Percentiles rank a stretch among this genome's conserved stretches.
Evolutionary conservation across 2,888 invertebrate genomes (phyloP).

Genomic region (Oscheius onirici): DNA sequence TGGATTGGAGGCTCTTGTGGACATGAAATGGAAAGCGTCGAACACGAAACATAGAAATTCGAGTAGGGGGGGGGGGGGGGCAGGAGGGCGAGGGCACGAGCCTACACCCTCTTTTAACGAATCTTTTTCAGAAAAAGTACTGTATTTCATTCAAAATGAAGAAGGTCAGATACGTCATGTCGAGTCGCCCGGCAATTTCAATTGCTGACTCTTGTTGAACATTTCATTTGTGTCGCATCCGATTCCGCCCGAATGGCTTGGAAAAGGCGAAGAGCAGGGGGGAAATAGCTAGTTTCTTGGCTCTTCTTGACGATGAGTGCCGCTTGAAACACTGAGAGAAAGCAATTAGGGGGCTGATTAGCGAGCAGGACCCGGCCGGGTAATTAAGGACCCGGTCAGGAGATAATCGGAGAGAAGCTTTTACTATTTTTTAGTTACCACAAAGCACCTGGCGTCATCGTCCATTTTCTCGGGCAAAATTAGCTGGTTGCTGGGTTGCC

Average conservation of each 20-base stretch:
- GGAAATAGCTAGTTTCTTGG: not conserved
- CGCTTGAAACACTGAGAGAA: constrained; percentile 28
- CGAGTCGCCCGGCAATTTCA: constrained; percentile 26
- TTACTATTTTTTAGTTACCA: not conserved
- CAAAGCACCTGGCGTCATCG: not conserved
- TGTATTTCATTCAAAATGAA: no score
- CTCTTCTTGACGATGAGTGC: constrained; percentile 20
- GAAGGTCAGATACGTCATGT: constrained; percentile 4
- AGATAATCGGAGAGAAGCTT: constrained; percentile 11
- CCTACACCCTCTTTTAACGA: no score
- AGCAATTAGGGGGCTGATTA: constrained; percentile 31
- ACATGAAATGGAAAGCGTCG: no score
- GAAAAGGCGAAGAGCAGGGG: not conserved
- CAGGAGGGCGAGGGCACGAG: no score
- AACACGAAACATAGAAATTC: no score
- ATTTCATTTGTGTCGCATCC: constrained; percentile 30
- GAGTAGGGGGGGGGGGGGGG: no score
- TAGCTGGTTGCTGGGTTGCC: not conserved
- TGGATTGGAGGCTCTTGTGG: no score
- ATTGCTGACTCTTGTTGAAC: constrained; percentile 22
- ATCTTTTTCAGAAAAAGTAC: no score
- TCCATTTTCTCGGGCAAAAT: not conserved
- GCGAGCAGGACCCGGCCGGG: constrained; percentile 9
- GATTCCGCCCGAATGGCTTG: constrained; percentile 22
- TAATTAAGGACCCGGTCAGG: constrained; percentile 30